Evolutionary conservation across 2,797 vertebrate genomes (phyloP).

Genomic region (Onychomys arenicola): DNA sequence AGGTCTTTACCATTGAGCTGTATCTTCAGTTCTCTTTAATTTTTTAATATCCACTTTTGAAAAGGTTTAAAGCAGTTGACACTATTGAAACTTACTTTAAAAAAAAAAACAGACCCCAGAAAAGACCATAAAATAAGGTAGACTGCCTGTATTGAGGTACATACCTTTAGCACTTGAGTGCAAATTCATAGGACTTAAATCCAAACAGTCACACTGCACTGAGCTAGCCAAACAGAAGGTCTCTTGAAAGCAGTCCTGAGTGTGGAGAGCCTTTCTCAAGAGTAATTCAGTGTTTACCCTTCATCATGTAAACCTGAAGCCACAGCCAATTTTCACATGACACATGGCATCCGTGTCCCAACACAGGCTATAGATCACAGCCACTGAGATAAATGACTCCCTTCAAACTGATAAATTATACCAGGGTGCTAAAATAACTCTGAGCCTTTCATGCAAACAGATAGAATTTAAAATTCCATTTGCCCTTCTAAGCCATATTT

Average conservation of each 20-base stretch:
- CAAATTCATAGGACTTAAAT: not conserved
- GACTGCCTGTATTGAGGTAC: not conserved
- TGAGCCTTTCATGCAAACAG: slow-evolving; percentile 40
- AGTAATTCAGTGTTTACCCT: not conserved
- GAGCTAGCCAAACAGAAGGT: not conserved
- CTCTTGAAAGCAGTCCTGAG: slow-evolving; percentile 49
- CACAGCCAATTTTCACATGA: not conserved
- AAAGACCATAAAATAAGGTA: not conserved
- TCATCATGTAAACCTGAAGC: not conserved
- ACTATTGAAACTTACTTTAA: not conserved
- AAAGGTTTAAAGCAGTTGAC: slow-evolving; percentile 23
- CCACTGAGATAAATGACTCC: slow-evolving; percentile 46
- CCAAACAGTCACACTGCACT: not conserved
- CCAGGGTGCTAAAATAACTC: not conserved
- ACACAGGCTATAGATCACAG: not conserved
- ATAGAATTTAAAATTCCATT: slow-evolving; percentile 40
- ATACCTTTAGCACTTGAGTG: not conserved
- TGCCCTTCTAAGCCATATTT: slow-evolving; percentile 4
- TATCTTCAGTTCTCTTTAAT: not conserved
- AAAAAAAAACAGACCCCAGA: not conserved
- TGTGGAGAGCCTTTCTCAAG: slow-evolving; percentile 29
- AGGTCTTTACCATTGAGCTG: not conserved
- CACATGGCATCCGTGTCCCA: not conserved
- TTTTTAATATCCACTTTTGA: not conserved
- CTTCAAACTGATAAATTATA: slow-evolving; percentile 42